Conservation (phyloP, 2,888 invertebrate genomes). For the Criorhina ranunculi region DNA sequence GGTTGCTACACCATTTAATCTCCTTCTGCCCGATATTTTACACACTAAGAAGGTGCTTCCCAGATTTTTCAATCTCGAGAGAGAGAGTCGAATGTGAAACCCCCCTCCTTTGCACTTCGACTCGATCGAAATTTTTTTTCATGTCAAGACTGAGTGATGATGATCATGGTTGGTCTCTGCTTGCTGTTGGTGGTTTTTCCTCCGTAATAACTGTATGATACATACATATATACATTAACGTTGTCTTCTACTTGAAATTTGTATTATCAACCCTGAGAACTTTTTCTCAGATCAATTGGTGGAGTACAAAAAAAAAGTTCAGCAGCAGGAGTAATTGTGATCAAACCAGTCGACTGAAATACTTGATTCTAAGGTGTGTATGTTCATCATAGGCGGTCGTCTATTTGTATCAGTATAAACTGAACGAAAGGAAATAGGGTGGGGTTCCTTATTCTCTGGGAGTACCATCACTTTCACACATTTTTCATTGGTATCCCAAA, state of each 20-base stretch:
- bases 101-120: conserved; percentile 77
- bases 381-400: conserved; percentile 50
- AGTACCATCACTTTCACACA: conserved; percentile 65
- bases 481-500: conserved; percentile 62
- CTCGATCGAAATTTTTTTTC: conserved; percentile 79
- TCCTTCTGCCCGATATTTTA: conserved; percentile 34
- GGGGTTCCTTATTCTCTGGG: conserved; percentile 28
- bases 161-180: conserved; percentile 46
- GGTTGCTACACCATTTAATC: conserved; percentile 49
- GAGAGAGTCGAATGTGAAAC: conserved; percentile 16
- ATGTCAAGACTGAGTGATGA: conserved; percentile 59
- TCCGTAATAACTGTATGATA: conserved; percentile 36
- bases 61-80: conserved; percentile 38
- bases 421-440: conserved; percentile 59
- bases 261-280: conserved; percentile 84
- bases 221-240: conserved; percentile 52
- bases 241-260: conserved; percentile 78
- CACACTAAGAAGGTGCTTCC: conserved; percentile 54
- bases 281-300: conserved; percentile 79
- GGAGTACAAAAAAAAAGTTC: conserved; percentile 41
- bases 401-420: conserved; percentile 53
- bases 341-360: conserved; percentile 68
- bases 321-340: conserved; percentile 48
- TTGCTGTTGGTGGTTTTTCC: conserved; percentile 34
- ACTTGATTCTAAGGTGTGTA: conserved; percentile 58